Evolutionary conservation across 2,888 invertebrate species (phyloP), one percentile per base, ranked within the genome.

Genomic region (Apodemia mormo): DNA sequence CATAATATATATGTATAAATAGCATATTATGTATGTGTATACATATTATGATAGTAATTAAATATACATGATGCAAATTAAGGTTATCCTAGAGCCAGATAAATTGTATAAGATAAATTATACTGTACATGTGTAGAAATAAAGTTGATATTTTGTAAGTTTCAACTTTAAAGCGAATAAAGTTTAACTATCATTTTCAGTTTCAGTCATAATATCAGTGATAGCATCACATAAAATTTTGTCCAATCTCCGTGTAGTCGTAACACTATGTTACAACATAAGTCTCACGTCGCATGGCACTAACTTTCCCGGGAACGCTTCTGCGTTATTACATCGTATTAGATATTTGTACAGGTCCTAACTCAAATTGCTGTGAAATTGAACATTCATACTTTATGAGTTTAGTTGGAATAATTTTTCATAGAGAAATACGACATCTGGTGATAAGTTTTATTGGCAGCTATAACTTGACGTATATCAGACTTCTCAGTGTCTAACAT

Each of bases 341-440:
- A 69, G 67, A 68, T 70, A 70, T 70, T 70, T 68, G 70, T 70
- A 65, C 70, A 61, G 68, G 64, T 54, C 71, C 66, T 68, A 45
- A 69, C 64, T 69, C 68, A 68, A 68, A 68, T 68, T 66, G 71
- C 68, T 68, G 68, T 61, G 66, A 68, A 71, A 71, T 67, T 29
- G 43, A 66, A 66, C 66, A 45, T 43, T 66, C 49, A 66, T 66
- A 43, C 30, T 66, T 66, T 66, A 66, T 43, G 66, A 66, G 66
- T 56, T 56, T 56, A 56, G 56, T 56, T 56, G 7, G 56, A 56
- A 56, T 56, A 56, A 56, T 56, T 56, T 56, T 56, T 56, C 56
- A 8, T 1, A 29, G 22, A 29, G 56, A 30, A 56, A 29, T 56
- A 30, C 29, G 29, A 56, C 29, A 29, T 56, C 29, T 22, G 12